These are phyloP conservation scores for Rhyzopertha dominica DNA, from an alignment of 1,140 invertebrate genomes.

Conservation along the genomic window DNA sequence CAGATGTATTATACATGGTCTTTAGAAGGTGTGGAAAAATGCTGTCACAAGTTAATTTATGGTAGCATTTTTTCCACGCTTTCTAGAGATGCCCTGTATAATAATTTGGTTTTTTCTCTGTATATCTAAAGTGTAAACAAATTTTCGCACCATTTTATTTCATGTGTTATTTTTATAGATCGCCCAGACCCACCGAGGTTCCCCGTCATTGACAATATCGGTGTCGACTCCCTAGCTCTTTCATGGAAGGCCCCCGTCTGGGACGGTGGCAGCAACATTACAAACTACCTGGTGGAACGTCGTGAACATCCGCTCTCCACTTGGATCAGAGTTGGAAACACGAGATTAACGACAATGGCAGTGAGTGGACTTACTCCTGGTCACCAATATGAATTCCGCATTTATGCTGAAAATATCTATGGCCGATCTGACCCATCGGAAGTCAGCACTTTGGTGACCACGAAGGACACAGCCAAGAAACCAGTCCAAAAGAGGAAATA, in stretches of 20 bases:
- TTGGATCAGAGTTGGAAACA: conserved; percentile 94
- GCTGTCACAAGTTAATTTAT: too few relatives aligned
- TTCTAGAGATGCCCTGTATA: too few relatives aligned
- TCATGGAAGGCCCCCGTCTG: conserved; percentile 88
- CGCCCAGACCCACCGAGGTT: conserved; percentile 93
- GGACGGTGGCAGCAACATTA: conserved; percentile 94
- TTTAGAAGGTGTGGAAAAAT: too few relatives aligned
- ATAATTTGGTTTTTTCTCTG: too few relatives aligned
- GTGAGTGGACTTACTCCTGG: conserved; percentile 80
- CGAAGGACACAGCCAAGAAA: conserved; percentile 77
- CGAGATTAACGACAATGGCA: conserved; percentile 88
- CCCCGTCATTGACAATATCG: conserved; percentile 80
- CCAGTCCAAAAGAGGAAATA: conserved; percentile 71
- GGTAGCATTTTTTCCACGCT: too few relatives aligned
- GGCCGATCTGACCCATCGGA: conserved; percentile 91
- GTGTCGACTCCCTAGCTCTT: conserved; percentile 80
- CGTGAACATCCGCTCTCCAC: conserved; percentile 86
- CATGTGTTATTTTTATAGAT: too few relatives aligned
- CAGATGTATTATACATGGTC: too few relatives aligned
- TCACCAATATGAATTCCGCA: conserved; percentile 94
- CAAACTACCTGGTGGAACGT: conserved; percentile 93
- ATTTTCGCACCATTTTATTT: too few relatives aligned
- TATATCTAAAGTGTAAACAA: too few relatives aligned
- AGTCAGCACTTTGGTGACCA: conserved; percentile 72
- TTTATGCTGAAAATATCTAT: conserved; percentile 95